These are phyloP conservation scores for Cyclura pinguis DNA, from an alignment of 2,797 vertebrate species.

Conservation along the genomic window DNA sequence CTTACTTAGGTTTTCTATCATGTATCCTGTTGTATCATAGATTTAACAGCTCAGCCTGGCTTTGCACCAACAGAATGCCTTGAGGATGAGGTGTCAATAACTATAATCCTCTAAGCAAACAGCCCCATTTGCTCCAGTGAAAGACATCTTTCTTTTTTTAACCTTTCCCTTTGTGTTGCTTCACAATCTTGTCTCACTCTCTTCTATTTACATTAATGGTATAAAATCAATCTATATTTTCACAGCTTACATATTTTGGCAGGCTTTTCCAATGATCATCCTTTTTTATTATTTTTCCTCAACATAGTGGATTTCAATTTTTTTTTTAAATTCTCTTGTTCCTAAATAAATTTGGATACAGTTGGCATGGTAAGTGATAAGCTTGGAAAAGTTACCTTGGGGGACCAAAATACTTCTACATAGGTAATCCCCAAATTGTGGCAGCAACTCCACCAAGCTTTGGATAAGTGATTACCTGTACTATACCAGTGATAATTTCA, in stretches of 20 bases:
- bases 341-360: constrained; percentile 32
- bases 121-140: neutral
- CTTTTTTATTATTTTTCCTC: neutral
- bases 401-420: no score
- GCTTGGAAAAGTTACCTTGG: no score
- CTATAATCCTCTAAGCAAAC: constrained; percentile 21
- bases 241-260: constrained; percentile 36
- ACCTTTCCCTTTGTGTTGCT: constrained; percentile 35
- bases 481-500: constrained; percentile 46
- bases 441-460: no score
- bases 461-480: constrained; percentile 21
- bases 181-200: neutral
- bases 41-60: constrained; percentile 42
- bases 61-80: constrained; percentile 43
- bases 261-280: constrained; percentile 25
- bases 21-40: neutral
- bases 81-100: constrained; percentile 49
- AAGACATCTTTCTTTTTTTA: constrained; percentile 30
- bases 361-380: constrained; percentile 14
- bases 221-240: neutral
- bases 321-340: constrained; percentile 9
- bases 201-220: neutral
- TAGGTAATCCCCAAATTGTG: no score
- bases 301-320: neutral
- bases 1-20: constrained; percentile 25